Evolutionary conservation across 1,140 invertebrate genomes (phyloP), one percentile per base, ranked within the genome.

Genomic region (Procambarus clarkii): DNA sequence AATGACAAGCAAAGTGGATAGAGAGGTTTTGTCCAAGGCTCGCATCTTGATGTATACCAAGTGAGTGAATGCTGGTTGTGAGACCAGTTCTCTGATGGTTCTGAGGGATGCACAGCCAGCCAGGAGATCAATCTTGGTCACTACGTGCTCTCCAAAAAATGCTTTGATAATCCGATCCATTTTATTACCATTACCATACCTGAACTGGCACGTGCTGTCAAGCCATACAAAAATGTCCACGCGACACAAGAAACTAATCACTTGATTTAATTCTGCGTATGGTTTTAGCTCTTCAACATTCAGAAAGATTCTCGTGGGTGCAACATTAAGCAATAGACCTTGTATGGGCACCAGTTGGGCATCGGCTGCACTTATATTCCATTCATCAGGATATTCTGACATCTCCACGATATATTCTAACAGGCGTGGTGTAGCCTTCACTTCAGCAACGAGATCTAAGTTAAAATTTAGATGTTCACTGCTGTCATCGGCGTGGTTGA

Each of bases 171-270:
- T 81, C 4, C 71, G 44, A 45, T 93, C 92, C 90, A 93, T 91
- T 77, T 76, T 89, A 24, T 60, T 21, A 4, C 60, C 46, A n/a
- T 78, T 77, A 11, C 91, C 92, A 76, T 93, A 93, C 8, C 24
- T 82, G 58, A 92, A 93, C 24, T 93, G 92, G 50, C 64, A 78
- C 9, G 45, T 77, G 48, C 92, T 93, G 58, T 93, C 92, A 18
- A 93, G 85, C 92, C 92, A 93, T 11, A 93, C 83, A 24, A 83
- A 92, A 15, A 93, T 93, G n/a, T 91, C 90, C n/a, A 93, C 92
- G 7, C 91, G 69, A 15, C 90, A 85, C 5, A 93, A 46, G 58
- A 92, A 93, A n/a, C 64, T 77, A 7, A 93, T 15, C 2, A 92
- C 87, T n/a, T 48, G 24, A 58, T 48, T 46, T n/a, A 86, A 69